These are phyloP conservation scores for Tympanuchus pallidicinctus DNA, from an alignment of 2,113 vertebrate genomes.

Conservation along the genomic window DNA sequence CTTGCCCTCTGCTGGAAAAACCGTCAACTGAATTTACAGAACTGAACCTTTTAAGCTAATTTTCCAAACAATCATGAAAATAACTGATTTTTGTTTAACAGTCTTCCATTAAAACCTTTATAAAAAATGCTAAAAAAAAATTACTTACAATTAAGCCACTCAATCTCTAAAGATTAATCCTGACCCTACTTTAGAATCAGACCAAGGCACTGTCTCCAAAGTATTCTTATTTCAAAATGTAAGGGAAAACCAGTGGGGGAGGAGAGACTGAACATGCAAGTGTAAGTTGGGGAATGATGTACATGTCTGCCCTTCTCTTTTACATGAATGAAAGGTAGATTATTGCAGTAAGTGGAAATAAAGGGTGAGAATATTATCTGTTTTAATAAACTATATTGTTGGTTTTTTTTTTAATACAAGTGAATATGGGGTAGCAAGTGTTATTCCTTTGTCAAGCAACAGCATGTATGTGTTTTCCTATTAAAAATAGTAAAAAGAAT, in stretches of 20 bases:
- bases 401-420: neutral
- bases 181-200: neutral
- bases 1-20: constrained; percentile 82
- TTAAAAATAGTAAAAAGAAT: neutral
- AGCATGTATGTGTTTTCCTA: neutral
- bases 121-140: neutral
- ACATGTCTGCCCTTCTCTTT: neutral
- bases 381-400: neutral
- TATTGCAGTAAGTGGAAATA: constrained; percentile 5
- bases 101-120: neutral
- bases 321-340: neutral
- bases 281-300: fast-evolving
- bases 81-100: neutral
- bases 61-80: neutral
- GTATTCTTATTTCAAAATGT: neutral
- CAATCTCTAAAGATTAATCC: neutral
- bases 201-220: neutral
- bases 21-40: constrained; percentile 2
- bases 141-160: neutral
- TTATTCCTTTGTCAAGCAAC: neutral
- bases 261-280: fast-evolving
- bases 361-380: neutral
- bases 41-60: neutral
- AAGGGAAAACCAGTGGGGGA: neutral
- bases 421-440: neutral